Evolutionary conservation across 2,888 invertebrate genomes (phyloP).

Genomic region (Aphrophora alni): DNA sequence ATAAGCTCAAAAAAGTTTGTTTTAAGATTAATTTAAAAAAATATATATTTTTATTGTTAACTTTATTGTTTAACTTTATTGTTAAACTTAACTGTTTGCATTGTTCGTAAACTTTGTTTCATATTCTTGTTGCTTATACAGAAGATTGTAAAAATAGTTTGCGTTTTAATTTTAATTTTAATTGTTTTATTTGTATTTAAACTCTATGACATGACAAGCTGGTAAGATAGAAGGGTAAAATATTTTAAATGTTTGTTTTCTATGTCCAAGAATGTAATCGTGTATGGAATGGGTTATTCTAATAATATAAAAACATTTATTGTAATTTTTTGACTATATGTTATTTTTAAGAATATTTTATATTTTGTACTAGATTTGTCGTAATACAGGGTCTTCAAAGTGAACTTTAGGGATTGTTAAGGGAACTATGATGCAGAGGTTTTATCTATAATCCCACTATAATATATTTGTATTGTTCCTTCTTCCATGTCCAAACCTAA

Average conservation of each 20-base stretch:
- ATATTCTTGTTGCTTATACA: too few species aligned
- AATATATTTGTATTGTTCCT: not conserved
- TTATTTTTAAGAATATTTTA: not conserved
- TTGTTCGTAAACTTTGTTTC: too few species aligned
- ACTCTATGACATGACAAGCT: not conserved
- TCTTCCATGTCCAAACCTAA: not conserved
- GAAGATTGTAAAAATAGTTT: too few species aligned
- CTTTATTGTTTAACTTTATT: too few species aligned
- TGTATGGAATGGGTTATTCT: not conserved
- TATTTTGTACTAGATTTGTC: not conserved
- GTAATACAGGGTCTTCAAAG: not conserved
- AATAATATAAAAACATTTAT: not conserved
- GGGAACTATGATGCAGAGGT: not conserved
- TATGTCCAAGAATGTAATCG: not conserved
- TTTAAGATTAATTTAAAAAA: not conserved
- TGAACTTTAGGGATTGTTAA: slow-evolving; percentile 3
- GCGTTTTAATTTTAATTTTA: too few species aligned
- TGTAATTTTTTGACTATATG: not conserved
- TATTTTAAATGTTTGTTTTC: not conserved
- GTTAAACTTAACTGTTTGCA: too few species aligned
- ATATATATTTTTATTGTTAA: not conserved
- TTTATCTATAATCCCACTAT: not conserved
- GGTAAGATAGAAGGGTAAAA: not conserved
- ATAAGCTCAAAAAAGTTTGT: not conserved
- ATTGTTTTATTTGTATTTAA: too few species aligned